phyloP scores from a whole-genome alignment of 2,888 invertebrate genomes.

The Kuschelorhynchus macadamiae region DNA sequence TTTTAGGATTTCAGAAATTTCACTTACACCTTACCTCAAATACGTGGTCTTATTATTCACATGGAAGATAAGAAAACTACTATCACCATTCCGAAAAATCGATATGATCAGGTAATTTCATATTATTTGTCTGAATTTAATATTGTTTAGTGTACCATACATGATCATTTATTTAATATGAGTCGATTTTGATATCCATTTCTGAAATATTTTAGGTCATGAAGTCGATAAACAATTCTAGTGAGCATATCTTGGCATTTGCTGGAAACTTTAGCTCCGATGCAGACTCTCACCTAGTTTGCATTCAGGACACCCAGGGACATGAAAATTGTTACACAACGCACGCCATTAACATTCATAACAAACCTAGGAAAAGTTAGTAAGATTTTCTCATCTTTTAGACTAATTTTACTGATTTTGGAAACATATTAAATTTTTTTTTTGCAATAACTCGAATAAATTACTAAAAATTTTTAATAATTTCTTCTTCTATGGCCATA shows the following conservation, averaged over 20 bases:
- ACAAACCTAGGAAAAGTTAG: slow-evolving; percentile 82
- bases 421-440: too few relatives aligned
- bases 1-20: slow-evolving; percentile 84
- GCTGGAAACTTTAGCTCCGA: slow-evolving; percentile 83
- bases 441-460: too few relatives aligned
- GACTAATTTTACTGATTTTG: too few relatives aligned
- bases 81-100: slow-evolving; percentile 82
- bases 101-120: slow-evolving; percentile 78
- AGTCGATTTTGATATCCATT: too few relatives aligned
- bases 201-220: slow-evolving; percentile 70
- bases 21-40: slow-evolving; percentile 83
- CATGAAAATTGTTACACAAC: slow-evolving; percentile 86
- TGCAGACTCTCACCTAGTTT: slow-evolving; percentile 90
- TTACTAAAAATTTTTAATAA: too few relatives aligned
- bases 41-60: slow-evolving; percentile 83
- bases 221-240: slow-evolving; percentile 83
- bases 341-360: slow-evolving; percentile 89
- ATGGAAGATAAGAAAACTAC: slow-evolving; percentile 86
- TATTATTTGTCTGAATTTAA: too few relatives aligned
- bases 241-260: slow-evolving; percentile 88
- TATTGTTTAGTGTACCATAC: too few relatives aligned
- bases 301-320: slow-evolving; percentile 80
- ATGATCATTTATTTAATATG: too few relatives aligned
- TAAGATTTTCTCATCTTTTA: too few relatives aligned
- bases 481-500: too few relatives aligned